Percentiles rank a stretch among this genome's conserved stretches.
Evolutionary conservation across 2,888 invertebrate genomes (phyloP).

Genomic region (Oscheius sp.): DNA sequence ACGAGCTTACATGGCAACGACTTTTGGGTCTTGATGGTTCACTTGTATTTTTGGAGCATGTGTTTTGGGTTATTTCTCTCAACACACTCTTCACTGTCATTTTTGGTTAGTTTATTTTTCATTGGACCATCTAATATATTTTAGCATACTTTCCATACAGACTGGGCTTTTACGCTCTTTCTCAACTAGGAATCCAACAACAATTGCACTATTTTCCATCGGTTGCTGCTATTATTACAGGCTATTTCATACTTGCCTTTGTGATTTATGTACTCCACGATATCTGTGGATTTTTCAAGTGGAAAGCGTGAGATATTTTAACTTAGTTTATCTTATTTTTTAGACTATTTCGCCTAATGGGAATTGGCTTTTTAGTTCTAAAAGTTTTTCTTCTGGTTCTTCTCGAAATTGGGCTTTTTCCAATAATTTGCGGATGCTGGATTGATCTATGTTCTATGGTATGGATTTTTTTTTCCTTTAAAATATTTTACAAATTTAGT

Average conservation of each 20-base stretch:
- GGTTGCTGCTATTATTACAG: conserved; percentile 50
- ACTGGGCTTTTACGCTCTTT: conserved; percentile 86
- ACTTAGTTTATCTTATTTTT: not conserved
- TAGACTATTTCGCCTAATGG: conserved; percentile 74
- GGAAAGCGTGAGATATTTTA: conserved; percentile 70
- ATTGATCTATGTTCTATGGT: conserved; percentile 92
- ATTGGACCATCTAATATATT: conserved; percentile 7
- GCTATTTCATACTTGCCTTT: conserved; percentile 89
- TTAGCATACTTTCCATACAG: conserved; percentile 92
- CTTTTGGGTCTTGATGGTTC: conserved; percentile 87
- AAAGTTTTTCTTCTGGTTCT: conserved; percentile 89
- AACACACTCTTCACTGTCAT: conserved; percentile 95
- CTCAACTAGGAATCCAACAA: conserved; percentile 77
- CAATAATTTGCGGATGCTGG: conserved; percentile 98
- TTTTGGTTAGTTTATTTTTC: conserved; percentile 76
- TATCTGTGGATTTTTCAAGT: conserved; percentile 77
- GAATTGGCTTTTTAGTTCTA: conserved; percentile 76
- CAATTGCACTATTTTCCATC: conserved; percentile 77
- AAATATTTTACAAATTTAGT: conserved; percentile 11
- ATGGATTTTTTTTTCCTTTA: conserved; percentile 41
- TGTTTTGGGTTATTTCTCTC: conserved; percentile 97
- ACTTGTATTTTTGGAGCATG: conserved; percentile 94
- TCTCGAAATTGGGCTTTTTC: conserved; percentile 94
- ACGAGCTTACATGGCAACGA: conserved; percentile 89
- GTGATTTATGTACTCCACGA: conserved; percentile 84